Evolutionary conservation across 2,888 invertebrate genomes (phyloP), one percentile per base, ranked within the genome.

Genomic region (Odontomyia ornata): DNA sequence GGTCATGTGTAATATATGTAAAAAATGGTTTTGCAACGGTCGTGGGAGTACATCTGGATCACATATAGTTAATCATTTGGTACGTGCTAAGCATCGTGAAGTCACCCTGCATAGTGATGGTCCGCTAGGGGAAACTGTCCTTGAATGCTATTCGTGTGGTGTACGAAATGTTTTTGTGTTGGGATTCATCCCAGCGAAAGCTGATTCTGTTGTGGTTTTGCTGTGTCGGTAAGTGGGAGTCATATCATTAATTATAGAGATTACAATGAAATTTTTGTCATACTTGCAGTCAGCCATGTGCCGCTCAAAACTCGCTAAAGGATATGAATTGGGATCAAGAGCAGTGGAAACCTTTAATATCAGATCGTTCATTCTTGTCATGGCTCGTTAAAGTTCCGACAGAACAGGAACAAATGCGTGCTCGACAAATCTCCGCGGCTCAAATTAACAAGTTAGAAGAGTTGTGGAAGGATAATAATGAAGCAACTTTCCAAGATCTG

Each of bases 311-410:
- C 84, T 97, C 97, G 15, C 88, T 99, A 57, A 99, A 99, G 88
- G 99, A 99, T 84, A 97, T 98, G 96, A 99, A 98, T 86, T 99
- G 99, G 96, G 98, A 99, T 88, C 98, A 98, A 85, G 96, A 96
- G 80, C 97, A 98, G 84, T 99, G 99, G 99, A 98, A 98, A 86
- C 98, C 99, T 0, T 88, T 99, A 80, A 99, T 99, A 85, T 93
- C 95, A 80, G 99, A 99, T 87, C 94, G 98, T 13, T 95, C 96
- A 82, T 97, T 99, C 84, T 88, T 99, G 62, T 93, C 97, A 0
- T 99, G 99, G 99, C 88, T 99, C 75, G 98, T 98, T 0, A 97
- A 97, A 86, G 93, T 97, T n/a, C 99, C 99, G 18, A 93, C 95
- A 0, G 98, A 99, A 84, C 95, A 98, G 83, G 99, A 99, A 83